Evolutionary conservation across 2,113 vertebrate species (phyloP), one percentile per base, ranked within the genome.

Genomic region (Gymnocephalus cernua): DNA sequence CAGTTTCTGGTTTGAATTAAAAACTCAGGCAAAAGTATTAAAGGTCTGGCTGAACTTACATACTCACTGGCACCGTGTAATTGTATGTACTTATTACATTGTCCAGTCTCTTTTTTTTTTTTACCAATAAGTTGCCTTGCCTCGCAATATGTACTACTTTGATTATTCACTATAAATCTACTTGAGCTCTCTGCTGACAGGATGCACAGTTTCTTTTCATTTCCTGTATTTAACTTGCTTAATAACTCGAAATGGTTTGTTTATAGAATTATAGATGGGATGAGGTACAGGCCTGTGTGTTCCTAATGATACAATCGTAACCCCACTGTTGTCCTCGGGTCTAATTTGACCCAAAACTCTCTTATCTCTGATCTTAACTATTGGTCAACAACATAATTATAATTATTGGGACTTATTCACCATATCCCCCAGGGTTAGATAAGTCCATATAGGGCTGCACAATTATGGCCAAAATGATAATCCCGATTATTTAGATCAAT

Each of bases 121-220:
- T 59, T 75, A 59, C 14, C 50, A 70, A 16, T 14, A 25, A 7
- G 21, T 66, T 23, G 16, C 41, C 21, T 53, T 23, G 1, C 21
- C 50, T 57, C 8, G 14, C 41, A 27, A 38, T 32, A 44, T 41
- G 56, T 15, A 32, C 27, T 10, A 10, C 47, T 82, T 77, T 69
- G n/a, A 77, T 76, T 53, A 64, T 65, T 79, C n/a, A 25, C 29
- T 8, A 11, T 50, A 48, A 79, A 61, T 19, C 51, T 71, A 10
- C 38, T 51, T 18, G 19, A 41, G 32, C 56, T 67, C 51, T 51
- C 44, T 27, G 59, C 61, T 64, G 79, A 74, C 75, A 71, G 74
- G 64, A 10, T 61, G 63, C 57, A 51, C 41, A 6, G 44, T 76
- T 68, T 69, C 32, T 59, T 66, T 48, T 89, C 47, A 82, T 87